phyloP scores from a whole-genome alignment of 2,888 invertebrate genomes.

The Sipha maydis region DNA sequence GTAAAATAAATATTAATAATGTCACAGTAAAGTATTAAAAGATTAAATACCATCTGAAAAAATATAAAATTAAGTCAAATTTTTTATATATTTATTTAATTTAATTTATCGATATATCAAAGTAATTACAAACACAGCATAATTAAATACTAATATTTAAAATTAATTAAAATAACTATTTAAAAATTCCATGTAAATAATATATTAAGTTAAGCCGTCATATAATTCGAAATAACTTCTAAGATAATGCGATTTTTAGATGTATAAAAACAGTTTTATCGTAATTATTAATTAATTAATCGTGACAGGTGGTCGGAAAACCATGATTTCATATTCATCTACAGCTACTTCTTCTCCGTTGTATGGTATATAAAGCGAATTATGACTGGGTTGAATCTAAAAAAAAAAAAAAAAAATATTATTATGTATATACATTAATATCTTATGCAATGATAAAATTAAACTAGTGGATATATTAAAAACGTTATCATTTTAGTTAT shows the following conservation, averaged over 20 bases:
- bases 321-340: slow-evolving; percentile 65
- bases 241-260: not conserved
- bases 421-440: no score
- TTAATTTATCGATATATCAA: not conserved
- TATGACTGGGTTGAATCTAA: slow-evolving; percentile 66
- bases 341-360: slow-evolving; percentile 65
- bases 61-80: not conserved
- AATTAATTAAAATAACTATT: not conserved
- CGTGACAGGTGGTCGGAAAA: slow-evolving; percentile 53
- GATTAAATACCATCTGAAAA: not conserved
- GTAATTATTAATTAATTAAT: slow-evolving; percentile 13
- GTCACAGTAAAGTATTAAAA: not conserved
- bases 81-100: no score
- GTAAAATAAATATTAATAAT: not conserved
- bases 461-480: no score
- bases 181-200: not conserved
- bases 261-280: not conserved
- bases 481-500: no score
- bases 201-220: not conserved
- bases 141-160: not conserved
- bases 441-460: no score
- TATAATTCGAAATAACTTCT: not conserved
- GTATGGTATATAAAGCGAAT: slow-evolving; percentile 65
- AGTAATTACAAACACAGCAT: not conserved
- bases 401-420: slow-evolving; percentile 53